Percentiles rank a stretch among this genome's conserved stretches.
Evolutionary conservation across 2,888 invertebrate species (phyloP).

Genomic region (Lymantria dispar): DNA sequence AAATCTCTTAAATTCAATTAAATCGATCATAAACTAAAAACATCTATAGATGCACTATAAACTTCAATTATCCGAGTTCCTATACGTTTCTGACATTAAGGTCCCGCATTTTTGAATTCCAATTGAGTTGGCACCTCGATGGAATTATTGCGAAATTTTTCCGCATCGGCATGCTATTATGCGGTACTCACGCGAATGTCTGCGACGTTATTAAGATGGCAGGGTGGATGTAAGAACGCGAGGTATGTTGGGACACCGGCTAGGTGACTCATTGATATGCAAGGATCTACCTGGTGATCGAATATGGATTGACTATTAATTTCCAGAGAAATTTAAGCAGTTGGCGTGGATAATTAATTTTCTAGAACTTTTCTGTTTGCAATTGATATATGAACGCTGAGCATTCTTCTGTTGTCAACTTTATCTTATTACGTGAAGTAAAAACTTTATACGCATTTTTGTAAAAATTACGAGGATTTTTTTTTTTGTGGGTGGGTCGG

Average conservation of each 20-base stretch:
- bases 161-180: conserved; percentile 72
- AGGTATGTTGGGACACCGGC: conserved; percentile 23
- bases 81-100: conserved; percentile 27
- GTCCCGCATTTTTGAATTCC: conserved; percentile 66
- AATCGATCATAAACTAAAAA: too few species aligned
- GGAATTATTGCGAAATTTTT: conserved; percentile 67
- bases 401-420: too few species aligned
- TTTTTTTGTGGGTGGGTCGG: too few species aligned
- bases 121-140: conserved; percentile 50
- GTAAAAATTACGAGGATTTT: too few species aligned
- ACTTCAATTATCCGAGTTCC: conserved; percentile 37
- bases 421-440: too few species aligned
- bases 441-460: too few species aligned
- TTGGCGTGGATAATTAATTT: too few species aligned
- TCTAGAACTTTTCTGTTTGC: too few species aligned
- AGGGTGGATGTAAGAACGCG: conserved; percentile 26
- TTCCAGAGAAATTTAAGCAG: neutral
- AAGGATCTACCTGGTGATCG: conserved; percentile 5
- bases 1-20: too few species aligned
- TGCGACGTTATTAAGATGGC: conserved; percentile 54
- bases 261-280: conserved; percentile 29
- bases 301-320: conserved; percentile 14
- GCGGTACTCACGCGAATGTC: conserved; percentile 40
- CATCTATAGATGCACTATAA: neutral
- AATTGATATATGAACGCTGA: too few species aligned